phyloP scores from a whole-genome alignment of 1,140 invertebrate genomes.

The Conus betulinus region DNA sequence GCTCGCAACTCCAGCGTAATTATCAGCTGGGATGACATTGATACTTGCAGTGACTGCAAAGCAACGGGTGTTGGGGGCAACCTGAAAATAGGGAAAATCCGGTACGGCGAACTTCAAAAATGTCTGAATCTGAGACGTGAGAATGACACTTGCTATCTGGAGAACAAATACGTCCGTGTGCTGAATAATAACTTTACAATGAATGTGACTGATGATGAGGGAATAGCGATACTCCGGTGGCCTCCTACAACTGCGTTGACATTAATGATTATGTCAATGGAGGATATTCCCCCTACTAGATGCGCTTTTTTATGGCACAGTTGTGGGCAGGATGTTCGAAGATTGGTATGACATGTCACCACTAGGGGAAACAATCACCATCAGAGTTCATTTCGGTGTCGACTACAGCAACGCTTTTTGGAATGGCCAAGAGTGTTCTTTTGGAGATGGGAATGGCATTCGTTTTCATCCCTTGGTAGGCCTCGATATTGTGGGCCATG shows the following conservation, averaged over 20 bases:
- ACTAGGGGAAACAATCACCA: conserved; percentile 37
- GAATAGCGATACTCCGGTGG: conserved; percentile 34
- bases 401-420: conserved; percentile 49
- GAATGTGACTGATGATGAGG: neutral
- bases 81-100: conserved; percentile 50
- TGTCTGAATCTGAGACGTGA: conserved; percentile 40
- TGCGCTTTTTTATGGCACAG: conserved; percentile 55
- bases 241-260: conserved; percentile 40
- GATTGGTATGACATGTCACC: conserved; percentile 48
- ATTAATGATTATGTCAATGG: conserved; percentile 55
- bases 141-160: conserved; percentile 44
- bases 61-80: conserved; percentile 53
- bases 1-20: conserved; percentile 40
- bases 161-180: conserved; percentile 56
- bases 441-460: conserved; percentile 50
- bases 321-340: conserved; percentile 55
- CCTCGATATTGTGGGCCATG: conserved; percentile 57
- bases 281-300: conserved; percentile 55
- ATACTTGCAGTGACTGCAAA: conserved; percentile 37
- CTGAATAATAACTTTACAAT: conserved; percentile 43
- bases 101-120: conserved; percentile 45
- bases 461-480: conserved; percentile 49
- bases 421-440: conserved; percentile 47
- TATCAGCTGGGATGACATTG: conserved; percentile 39
- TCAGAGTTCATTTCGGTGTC: conserved; percentile 55